These are phyloP conservation scores for Amblyornis subalaris DNA, from an alignment of 2,113 vertebrate species.

Conservation along the genomic window DNA sequence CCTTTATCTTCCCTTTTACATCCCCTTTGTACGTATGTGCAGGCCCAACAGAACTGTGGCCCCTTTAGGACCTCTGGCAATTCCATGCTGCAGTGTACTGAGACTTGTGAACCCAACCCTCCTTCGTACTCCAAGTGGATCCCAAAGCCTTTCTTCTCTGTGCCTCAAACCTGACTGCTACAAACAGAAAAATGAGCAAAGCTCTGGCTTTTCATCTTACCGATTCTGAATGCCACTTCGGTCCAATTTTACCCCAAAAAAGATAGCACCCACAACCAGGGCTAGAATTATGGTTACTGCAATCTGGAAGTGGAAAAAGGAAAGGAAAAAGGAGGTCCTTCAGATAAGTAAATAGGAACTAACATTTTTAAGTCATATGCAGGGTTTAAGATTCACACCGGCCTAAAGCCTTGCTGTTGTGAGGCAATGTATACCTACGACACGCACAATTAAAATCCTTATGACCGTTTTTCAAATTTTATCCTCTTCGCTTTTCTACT, in stretches of 20 bases:
- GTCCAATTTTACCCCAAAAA: constrained; percentile 57
- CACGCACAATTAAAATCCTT: not conserved
- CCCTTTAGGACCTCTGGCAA: not conserved
- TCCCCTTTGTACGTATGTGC: not conserved
- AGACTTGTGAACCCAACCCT: not conserved
- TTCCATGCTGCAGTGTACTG: not conserved
- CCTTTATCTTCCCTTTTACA: not conserved
- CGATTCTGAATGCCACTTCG: constrained; percentile 65
- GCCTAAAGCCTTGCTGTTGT: not conserved
- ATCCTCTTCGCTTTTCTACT: not conserved
- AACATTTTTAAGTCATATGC: not conserved
- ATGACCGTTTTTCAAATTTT: not conserved
- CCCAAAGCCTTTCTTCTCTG: not conserved
- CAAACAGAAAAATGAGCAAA: not conserved
- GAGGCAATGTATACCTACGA: not conserved
- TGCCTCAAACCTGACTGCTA: not conserved
- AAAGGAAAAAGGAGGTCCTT: not conserved
- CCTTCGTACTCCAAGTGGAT: not conserved
- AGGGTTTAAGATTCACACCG: not conserved
- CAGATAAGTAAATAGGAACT: not conserved
- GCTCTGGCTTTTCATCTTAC: constrained; percentile 6
- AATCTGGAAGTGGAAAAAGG: constrained; percentile 30
- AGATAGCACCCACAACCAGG: constrained; percentile 65
- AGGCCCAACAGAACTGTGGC: not conserved
- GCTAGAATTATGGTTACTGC: constrained; percentile 35